Conservation (phyloP, 2,797 vertebrate species). For the Acanthopagrus latus region DNA sequence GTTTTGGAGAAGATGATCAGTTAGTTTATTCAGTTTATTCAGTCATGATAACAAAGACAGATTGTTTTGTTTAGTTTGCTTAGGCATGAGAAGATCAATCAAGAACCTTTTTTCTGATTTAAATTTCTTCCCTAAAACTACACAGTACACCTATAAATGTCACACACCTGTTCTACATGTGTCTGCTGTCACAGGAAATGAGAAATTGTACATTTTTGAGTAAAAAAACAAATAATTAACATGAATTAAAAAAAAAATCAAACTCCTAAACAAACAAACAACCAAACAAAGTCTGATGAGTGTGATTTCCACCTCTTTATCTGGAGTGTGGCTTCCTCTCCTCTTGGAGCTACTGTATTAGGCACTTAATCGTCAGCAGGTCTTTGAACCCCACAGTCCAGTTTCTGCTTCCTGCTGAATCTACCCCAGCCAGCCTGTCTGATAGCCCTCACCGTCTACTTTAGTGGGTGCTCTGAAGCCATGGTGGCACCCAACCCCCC, state of each 20-base stretch:
- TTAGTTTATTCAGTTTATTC: no score
- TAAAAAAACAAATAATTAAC: no score
- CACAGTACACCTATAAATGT: no score
- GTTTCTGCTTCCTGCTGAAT: conserved; percentile 58
- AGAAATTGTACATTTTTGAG: background rate
- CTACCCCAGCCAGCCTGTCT: conserved; percentile 65
- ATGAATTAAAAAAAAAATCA: no score
- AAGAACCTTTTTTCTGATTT: no score
- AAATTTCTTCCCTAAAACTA: no score
- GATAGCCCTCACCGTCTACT: conserved; percentile 60
- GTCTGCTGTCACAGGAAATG: background rate
- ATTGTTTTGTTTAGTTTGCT: no score
- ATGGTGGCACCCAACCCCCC: conserved; percentile 33
- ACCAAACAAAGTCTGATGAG: conserved; percentile 1
- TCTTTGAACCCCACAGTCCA: conserved; percentile 55
- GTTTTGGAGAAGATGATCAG: no score
- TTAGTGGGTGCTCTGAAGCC: conserved; percentile 45
- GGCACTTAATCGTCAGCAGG: conserved; percentile 22
- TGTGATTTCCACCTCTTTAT: conserved; percentile 24
- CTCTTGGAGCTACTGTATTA: conserved; percentile 41
- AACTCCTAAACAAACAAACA: no score
- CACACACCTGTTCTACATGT: no score
- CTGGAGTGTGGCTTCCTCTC: conserved; percentile 20
- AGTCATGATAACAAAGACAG: no score
- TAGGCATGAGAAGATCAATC: no score